A percentile compares a stretch with the other conserved stretches of the same genome.
These are phyloP conservation scores for Pituophis catenifer DNA, from an alignment of 2,113 vertebrate genomes.

Conservation along the genomic window DNA sequence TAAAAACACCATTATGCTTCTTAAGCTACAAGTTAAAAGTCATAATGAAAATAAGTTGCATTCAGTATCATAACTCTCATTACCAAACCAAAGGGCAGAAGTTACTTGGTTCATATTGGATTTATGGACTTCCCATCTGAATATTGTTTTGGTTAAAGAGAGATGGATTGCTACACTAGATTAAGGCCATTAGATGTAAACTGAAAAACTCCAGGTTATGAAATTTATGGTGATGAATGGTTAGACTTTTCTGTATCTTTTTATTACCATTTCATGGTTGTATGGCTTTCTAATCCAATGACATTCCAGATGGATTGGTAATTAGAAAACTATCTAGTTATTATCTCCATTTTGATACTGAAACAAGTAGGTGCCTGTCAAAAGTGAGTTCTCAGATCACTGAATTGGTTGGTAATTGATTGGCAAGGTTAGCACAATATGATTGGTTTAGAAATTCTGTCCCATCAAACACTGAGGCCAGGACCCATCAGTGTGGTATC, in stretches of 20 bases:
- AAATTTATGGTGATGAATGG: neutral
- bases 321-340: neutral
- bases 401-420: neutral
- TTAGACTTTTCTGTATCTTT: neutral
- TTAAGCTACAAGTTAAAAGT: neutral
- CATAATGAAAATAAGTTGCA: neutral
- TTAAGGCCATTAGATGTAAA: neutral
- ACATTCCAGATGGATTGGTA: neutral
- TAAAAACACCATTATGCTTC: neutral
- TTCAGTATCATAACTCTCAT: neutral
- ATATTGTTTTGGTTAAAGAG: neutral
- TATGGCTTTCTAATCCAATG: neutral
- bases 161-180: too few species aligned
- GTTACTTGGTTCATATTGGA: neutral
- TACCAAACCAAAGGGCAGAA: too few species aligned
- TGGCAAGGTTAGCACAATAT: neutral
- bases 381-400: neutral
- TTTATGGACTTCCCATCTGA: neutral
- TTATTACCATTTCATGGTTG: neutral
- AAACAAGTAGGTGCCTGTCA: neutral
- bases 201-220: neutral
- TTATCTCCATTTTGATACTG: neutral
- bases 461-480: neutral
- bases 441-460: neutral
- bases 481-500: neutral